These are phyloP conservation scores for Exephanes ischioxanthus DNA, from an alignment of 2,888 invertebrate species.

Conservation along the genomic window DNA sequence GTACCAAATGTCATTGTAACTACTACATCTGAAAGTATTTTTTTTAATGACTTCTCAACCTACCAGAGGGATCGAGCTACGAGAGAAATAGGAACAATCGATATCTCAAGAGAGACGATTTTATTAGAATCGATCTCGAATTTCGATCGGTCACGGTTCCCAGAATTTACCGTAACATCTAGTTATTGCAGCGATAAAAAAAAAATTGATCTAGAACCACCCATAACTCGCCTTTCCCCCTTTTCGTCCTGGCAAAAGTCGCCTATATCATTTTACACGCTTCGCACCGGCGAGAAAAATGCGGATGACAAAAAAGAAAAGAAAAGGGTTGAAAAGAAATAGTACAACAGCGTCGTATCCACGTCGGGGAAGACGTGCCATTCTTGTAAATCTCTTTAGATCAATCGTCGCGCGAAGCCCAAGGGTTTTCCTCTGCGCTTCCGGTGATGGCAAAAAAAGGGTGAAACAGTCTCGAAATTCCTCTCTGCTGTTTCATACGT, in stretches of 20 bases:
- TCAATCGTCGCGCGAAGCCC: slow-evolving; percentile 3
- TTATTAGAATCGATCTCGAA: neutral
- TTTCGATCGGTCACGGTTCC: neutral
- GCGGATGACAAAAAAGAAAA: neutral
- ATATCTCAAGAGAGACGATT: neutral
- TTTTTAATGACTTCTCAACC: no score
- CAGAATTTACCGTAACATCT: neutral
- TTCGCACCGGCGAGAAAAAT: neutral
- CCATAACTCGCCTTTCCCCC: neutral
- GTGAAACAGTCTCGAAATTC: neutral
- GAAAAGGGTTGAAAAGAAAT: slow-evolving; percentile 11
- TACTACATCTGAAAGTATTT: no score
- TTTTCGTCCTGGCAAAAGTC: neutral
- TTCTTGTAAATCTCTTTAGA: slow-evolving; percentile 15
- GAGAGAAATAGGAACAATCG: neutral
- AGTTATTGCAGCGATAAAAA: neutral
- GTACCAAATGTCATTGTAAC: no score
- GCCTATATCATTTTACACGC: slow-evolving; percentile 15
- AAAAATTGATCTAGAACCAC: slow-evolving; percentile 32
- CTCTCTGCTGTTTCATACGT: neutral
- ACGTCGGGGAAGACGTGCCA: slow-evolving; percentile 10
- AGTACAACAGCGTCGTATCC: neutral
- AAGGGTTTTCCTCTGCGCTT: neutral
- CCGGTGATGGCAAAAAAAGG: neutral
- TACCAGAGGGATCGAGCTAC: neutral